Conservation (phyloP, 2,888 invertebrate genomes). For the Alloplasta piceator region DNA sequence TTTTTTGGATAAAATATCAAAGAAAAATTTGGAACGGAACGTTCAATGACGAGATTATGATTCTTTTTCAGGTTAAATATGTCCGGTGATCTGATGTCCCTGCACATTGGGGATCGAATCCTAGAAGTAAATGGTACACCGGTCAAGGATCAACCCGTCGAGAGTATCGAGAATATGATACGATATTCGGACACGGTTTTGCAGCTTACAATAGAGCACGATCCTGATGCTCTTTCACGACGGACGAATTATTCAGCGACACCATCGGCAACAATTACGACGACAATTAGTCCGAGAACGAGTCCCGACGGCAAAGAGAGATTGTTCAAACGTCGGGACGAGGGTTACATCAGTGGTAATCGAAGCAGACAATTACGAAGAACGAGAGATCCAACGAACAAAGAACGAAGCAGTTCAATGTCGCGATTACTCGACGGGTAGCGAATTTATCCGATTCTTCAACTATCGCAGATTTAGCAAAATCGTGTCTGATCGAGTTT, state of each 20-base stretch:
- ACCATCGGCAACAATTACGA: conserved; percentile 82
- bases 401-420: conserved; percentile 94
- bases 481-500: background rate
- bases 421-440: conserved; percentile 92
- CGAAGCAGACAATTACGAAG: conserved; percentile 87
- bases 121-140: conserved; percentile 96
- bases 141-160: conserved; percentile 91
- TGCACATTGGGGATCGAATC: conserved; percentile 96
- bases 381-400: conserved; percentile 86
- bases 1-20: conserved; percentile 29
- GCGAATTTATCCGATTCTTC: conserved; percentile 71
- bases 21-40: background rate
- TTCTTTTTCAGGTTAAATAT: conserved; percentile 89
- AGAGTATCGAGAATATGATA: conserved; percentile 91
- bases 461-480: background rate
- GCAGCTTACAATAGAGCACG: conserved; percentile 94
- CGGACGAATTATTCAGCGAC: conserved; percentile 83
- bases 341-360: conserved; percentile 87
- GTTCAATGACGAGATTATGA: background rate
- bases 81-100: conserved; percentile 91
- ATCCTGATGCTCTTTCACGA: conserved; percentile 89
- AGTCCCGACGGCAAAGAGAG: conserved; percentile 84
- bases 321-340: conserved; percentile 85
- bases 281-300: conserved; percentile 80
- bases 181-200: conserved; percentile 89